Percentiles rank a stretch among this genome's conserved stretches.
Evolutionary conservation across 1,140 invertebrate species (phyloP).

Genomic region (Leptinotarsa undecemlineata): DNA sequence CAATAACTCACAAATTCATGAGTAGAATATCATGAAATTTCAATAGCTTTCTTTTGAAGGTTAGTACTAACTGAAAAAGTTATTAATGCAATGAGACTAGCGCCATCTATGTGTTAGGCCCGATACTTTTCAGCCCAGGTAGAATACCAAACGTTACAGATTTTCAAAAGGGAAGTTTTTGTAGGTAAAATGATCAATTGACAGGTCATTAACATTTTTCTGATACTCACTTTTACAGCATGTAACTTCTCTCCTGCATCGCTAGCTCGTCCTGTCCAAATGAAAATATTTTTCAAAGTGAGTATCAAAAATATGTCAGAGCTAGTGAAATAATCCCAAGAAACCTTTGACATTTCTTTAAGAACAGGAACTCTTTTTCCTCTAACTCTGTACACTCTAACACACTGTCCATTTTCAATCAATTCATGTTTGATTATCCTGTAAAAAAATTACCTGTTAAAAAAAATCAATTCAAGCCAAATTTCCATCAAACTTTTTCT

Average conservation of each 20-base stretch:
- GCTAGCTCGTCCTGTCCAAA: slow-evolving; percentile 81
- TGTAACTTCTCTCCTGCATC: slow-evolving; percentile 71
- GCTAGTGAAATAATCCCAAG: slow-evolving; percentile 82
- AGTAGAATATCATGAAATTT: too few relatives aligned
- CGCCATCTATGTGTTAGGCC: too few relatives aligned
- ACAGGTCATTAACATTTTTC: not conserved
- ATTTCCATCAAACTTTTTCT: not conserved
- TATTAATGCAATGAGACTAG: too few relatives aligned
- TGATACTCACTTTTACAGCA: slow-evolving; percentile 60
- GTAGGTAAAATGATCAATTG: too few relatives aligned
- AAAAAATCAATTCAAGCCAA: not conserved
- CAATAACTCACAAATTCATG: too few relatives aligned
- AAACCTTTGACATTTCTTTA: slow-evolving; percentile 68
- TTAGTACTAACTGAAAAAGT: too few relatives aligned
- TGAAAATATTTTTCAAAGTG: slow-evolving; percentile 68
- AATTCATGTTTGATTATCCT: slow-evolving; percentile 41
- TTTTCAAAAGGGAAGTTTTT: too few relatives aligned
- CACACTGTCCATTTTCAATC: slow-evolving; percentile 39
- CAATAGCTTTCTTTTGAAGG: too few relatives aligned
- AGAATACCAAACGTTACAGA: too few relatives aligned
- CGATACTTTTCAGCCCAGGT: too few relatives aligned
- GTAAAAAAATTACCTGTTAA: slow-evolving; percentile 18
- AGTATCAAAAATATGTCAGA: slow-evolving; percentile 87
- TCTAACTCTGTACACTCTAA: slow-evolving; percentile 70
- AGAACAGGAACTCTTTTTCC: slow-evolving; percentile 71